Evolutionary conservation across 2,888 invertebrate species (phyloP).

Genomic region (Tetranychus truncatus): DNA sequence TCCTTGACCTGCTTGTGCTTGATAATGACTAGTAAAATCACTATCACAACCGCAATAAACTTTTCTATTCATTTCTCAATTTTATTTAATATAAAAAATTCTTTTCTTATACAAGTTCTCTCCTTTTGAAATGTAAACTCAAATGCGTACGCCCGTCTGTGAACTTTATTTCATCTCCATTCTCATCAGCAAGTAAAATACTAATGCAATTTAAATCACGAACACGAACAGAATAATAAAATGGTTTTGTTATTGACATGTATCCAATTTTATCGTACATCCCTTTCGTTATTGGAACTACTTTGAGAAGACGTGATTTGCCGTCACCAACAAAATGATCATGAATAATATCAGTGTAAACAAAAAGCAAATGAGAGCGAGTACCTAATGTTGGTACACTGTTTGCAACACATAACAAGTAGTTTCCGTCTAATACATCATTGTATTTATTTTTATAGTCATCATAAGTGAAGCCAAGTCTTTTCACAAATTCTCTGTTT

Average conservation of each 20-base stretch:
- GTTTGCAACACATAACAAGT: neutral
- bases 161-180: neutral
- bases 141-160: neutral
- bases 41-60: neutral
- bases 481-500: neutral
- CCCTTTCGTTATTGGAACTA: no score
- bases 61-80: neutral
- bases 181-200: neutral
- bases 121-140: neutral
- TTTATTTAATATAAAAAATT: neutral
- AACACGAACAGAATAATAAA: neutral
- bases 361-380: neutral
- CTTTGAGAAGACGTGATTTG: no score
- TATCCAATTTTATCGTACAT: no score
- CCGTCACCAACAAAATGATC: no score
- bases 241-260: no score
- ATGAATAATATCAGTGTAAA: slow-evolving; percentile 11
- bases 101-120: neutral
- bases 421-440: neutral
- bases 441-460: neutral
- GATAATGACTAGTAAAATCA: neutral
- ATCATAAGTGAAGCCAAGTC: neutral
- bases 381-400: neutral
- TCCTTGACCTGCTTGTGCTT: neutral
- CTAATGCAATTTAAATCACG: neutral